phyloP scores from a whole-genome alignment of 2,797 vertebrate species.

The Tolypeutes matacus region DNA sequence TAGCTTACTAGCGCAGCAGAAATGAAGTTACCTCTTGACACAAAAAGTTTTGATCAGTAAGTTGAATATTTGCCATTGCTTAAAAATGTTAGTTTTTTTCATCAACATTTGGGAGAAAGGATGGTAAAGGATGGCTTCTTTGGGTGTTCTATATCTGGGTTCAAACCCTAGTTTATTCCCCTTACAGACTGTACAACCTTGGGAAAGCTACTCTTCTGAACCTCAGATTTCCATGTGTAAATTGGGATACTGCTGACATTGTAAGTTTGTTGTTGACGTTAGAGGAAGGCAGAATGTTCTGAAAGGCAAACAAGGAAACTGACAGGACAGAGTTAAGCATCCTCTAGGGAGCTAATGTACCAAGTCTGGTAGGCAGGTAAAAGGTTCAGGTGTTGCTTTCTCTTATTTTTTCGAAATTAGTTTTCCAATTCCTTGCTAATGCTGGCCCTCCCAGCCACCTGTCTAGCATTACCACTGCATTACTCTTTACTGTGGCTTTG shows the following conservation, averaged over 20 bases:
- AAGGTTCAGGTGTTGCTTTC: neutral
- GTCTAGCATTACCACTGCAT: neutral
- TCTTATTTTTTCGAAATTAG: slow-evolving; percentile 52
- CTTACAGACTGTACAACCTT: neutral
- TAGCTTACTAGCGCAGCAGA: slow-evolving; percentile 12
- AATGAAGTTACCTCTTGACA: neutral
- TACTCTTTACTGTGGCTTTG: neutral
- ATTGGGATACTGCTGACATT: neutral
- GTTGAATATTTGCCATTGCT: neutral
- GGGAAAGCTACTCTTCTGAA: slow-evolving; percentile 13
- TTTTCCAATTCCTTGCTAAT: slow-evolving; percentile 6
- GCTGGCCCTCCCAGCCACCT: neutral
- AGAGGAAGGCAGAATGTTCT: neutral
- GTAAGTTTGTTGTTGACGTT: neutral
- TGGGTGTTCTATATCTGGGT: neutral
- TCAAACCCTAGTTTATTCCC: neutral
- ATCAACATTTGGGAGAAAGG: neutral
- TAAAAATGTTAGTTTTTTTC: neutral
- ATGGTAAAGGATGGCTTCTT: neutral
- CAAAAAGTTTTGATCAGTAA: neutral
- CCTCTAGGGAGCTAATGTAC: neutral
- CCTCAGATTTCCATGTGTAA: neutral
- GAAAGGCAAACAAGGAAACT: neutral
- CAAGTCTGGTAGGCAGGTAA: neutral
- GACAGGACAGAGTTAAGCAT: neutral